A percentile compares a stretch with the other conserved stretches of the same genome.
These are phyloP conservation scores for Campoletis sonorensis DNA, from an alignment of 1,140 invertebrate species.

Conservation along the genomic window DNA sequence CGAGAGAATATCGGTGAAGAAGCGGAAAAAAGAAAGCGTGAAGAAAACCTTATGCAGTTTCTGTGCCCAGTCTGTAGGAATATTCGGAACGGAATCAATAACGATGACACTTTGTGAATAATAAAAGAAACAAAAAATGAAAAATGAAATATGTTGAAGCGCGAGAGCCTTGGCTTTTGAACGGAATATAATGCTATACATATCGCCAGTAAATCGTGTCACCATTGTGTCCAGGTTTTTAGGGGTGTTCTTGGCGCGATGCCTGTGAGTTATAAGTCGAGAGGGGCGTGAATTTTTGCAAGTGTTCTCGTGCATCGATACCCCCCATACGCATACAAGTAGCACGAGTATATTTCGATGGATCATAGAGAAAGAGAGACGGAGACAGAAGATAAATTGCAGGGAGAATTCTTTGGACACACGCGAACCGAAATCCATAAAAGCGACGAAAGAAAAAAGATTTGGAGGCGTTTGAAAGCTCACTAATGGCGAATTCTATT, in stretches of 20 bases:
- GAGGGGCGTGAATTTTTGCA: slow-evolving; percentile 52
- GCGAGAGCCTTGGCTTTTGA: slow-evolving; percentile 13
- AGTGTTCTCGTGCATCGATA: slow-evolving; percentile 47
- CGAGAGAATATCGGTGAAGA: slow-evolving; percentile 1
- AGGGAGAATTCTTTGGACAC: not conserved
- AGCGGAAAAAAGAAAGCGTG: not conserved
- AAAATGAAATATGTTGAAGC: not conserved
- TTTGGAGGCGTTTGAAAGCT: not conserved
- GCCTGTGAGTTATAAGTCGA: slow-evolving; percentile 10
- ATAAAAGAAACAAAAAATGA: not conserved
- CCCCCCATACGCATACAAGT: too few relatives aligned
- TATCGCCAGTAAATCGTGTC: slow-evolving; percentile 45
- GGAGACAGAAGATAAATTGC: not conserved
- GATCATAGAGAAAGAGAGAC: not conserved
- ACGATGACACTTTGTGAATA: not conserved
- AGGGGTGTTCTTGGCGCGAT: slow-evolving; percentile 7
- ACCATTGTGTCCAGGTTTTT: slow-evolving; percentile 35
- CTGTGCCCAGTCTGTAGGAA: not conserved
- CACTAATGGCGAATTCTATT: slow-evolving; percentile 43
- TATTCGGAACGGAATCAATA: slow-evolving; percentile 17
- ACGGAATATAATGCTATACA: slow-evolving; percentile 6
- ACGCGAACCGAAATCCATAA: not conserved
- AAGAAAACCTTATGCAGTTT: not conserved
- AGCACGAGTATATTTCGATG: not conserved
- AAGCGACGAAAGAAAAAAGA: not conserved